Conservation (phyloP, 2,888 invertebrate genomes). For the Sphinx pinastri region DNA sequence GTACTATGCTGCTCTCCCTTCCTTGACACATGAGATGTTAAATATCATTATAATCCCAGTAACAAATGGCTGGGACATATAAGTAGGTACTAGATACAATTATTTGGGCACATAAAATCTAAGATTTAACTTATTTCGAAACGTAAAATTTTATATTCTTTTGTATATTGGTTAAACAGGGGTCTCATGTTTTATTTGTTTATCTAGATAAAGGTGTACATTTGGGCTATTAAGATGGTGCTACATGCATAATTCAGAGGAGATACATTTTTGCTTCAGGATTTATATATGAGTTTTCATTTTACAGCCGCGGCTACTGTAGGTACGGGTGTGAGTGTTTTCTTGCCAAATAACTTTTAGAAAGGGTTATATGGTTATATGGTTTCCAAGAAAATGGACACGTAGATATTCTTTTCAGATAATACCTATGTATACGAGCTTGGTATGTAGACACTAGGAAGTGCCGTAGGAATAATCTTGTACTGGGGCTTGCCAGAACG, state of each 20-base stretch:
- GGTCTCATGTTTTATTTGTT: conserved; percentile 20
- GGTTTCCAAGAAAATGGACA: background rate
- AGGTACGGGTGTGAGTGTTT: conserved; percentile 7
- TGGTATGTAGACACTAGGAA: no score
- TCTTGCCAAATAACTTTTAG: background rate
- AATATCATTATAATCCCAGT: no score
- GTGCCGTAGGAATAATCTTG: no score
- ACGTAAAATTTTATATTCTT: background rate
- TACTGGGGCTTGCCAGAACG: no score
- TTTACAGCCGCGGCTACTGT: conserved; percentile 13
- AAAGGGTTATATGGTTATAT: background rate
- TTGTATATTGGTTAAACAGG: conserved; percentile 4
- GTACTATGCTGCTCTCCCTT: no score
- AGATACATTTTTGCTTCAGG: conserved; percentile 19
- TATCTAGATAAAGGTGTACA: conserved; percentile 21
- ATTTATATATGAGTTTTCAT: conserved; percentile 24
- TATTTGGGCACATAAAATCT: no score
- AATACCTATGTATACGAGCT: background rate
- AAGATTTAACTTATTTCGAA: no score
- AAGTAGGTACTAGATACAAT: no score
- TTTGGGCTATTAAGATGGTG: conserved; percentile 11
- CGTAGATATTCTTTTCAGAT: background rate
- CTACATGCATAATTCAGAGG: conserved; percentile 24
- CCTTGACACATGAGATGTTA: no score
- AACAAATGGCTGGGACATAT: no score